Evolutionary conservation across 2,113 vertebrate genomes (phyloP).

Genomic region (Myotis brandtii): DNA sequence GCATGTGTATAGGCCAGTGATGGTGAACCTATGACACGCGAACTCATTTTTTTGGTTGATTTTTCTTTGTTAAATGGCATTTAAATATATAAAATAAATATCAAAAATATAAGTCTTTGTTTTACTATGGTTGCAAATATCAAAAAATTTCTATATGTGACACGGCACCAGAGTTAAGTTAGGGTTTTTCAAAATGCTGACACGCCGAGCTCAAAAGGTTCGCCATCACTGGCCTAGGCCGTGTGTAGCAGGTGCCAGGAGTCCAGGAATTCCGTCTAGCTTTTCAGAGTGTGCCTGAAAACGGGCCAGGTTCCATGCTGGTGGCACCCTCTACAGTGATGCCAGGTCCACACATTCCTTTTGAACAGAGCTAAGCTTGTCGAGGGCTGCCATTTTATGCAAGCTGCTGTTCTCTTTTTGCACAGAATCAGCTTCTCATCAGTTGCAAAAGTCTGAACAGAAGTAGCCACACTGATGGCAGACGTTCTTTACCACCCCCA

Average conservation of each 20-base stretch:
- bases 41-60: too few relatives aligned
- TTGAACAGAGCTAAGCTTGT: neutral
- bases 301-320: neutral
- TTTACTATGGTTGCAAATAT: too few relatives aligned
- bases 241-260: accelerated
- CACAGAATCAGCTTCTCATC: neutral
- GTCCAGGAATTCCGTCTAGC: too few relatives aligned
- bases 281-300: neutral
- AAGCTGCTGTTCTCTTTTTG: neutral
- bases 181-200: too few relatives aligned
- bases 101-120: too few relatives aligned
- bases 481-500: accelerated
- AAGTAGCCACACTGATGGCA: neutral
- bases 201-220: too few relatives aligned
- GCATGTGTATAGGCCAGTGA: neutral
- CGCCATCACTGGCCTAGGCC: neutral
- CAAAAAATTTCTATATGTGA: too few relatives aligned
- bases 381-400: neutral
- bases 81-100: too few relatives aligned
- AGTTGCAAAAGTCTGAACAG: accelerated
- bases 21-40: too few relatives aligned
- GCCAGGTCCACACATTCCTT: neutral
- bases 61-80: too few relatives aligned
- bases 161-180: too few relatives aligned
- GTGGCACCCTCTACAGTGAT: neutral